Evolutionary conservation across 2,888 invertebrate genomes (phyloP).

Genomic region (Leptogaster cylindrica): DNA sequence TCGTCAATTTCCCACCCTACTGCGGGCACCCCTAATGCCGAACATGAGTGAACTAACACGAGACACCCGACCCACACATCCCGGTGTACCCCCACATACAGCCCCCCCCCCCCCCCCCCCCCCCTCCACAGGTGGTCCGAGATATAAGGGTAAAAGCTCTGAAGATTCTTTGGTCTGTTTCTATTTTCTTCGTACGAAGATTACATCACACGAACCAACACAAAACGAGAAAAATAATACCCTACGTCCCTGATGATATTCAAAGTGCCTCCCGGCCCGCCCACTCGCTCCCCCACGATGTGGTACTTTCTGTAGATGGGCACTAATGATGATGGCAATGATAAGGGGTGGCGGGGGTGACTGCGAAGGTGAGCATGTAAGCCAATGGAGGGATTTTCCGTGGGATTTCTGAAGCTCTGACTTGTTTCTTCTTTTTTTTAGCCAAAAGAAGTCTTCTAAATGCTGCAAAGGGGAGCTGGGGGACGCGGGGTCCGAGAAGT

Average conservation of each 20-base stretch:
- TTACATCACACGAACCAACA: conserved; percentile 32
- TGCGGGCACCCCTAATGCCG: neutral
- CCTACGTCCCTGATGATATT: conserved; percentile 41
- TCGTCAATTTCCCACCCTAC: too few species aligned
- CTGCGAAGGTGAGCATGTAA: neutral
- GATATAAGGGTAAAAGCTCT: conserved; percentile 33
- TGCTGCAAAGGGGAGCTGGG: conserved; percentile 14
- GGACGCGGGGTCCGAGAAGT: conserved; percentile 4
- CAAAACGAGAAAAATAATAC: conserved; percentile 29
- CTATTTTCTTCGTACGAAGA: conserved; percentile 12
- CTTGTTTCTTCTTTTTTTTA: conserved; percentile 12
- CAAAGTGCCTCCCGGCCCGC: conserved; percentile 24
- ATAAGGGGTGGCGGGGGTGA: neutral
- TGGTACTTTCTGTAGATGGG: conserved; percentile 39
- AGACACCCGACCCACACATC: neutral
- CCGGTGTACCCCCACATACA: too few species aligned
- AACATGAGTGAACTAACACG: conserved; percentile 16
- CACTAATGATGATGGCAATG: conserved; percentile 37
- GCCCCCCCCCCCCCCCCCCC: too few species aligned
- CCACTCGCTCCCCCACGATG: conserved; percentile 2
- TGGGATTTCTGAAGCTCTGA: conserved; percentile 32
- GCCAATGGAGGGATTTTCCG: conserved; percentile 27
- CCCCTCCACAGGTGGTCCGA: conserved; percentile 27
- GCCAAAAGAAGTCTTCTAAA: conserved; percentile 42
- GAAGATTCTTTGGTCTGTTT: conserved; percentile 29